Base-by-base conservation (phyloP, 2,888 invertebrate genomes). In the Sinohyriopsis cumingii region DNA sequence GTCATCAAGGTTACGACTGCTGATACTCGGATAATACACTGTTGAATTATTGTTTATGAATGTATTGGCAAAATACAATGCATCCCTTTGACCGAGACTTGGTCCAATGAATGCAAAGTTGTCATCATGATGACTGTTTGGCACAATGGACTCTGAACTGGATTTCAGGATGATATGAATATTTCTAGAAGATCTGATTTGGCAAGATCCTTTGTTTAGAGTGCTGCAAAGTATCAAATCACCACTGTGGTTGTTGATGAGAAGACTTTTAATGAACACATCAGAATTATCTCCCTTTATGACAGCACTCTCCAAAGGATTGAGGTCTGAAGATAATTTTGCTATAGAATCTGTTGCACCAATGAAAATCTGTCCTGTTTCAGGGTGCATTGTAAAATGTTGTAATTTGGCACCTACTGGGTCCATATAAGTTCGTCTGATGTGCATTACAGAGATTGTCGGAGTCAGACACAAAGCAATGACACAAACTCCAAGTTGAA, bases 101-200 rank as follows among this genome's bases (percentile, higher is more conserved):
- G 96, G 97, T 0, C 96, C 97, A 78, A 98, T 96, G 90, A 98
- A 97, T 73, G 97, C 96, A 72, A 98, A 97, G 45, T 97, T 97
- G 59, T 97, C 96, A 20, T 96, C 96, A 28, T 95, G 94, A 61
- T 94, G 95, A 91, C 97, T 96, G 90, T 98, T 98, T 61, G 98
- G 97, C 71, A 98, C 98, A 64, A 98, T 95, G 20, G 97, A 95
- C 65, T 83, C 82, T 33, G 69, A 69, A 59, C 95, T 94, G 84
- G 94, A 94, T 80, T 94, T 93, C 72, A 93, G 92, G 78, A 95
- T 93, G 91, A 95, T 94, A 73, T 95, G 94, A 84, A 98, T 95
- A 92, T 97, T 96, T 90, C 95, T 94, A 81, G 97, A 91, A 90
- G 95, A 95, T 73, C 96, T 93, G 72, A 76, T 61, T 45, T 80